phyloP scores from a whole-genome alignment of 2,888 invertebrate species.

The Hypolimnas misippus region DNA sequence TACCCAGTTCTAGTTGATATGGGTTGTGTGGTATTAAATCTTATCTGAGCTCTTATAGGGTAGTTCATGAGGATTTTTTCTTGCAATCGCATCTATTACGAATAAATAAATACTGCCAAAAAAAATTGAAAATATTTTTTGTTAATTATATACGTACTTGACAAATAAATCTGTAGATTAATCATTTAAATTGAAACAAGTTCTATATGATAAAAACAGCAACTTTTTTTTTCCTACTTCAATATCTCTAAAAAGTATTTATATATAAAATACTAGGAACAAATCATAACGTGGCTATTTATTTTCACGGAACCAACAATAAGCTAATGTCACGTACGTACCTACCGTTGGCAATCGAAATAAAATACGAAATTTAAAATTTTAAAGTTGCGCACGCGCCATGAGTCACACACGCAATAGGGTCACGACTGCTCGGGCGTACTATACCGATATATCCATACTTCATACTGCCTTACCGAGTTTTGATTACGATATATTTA shows the following conservation, averaged over 20 bases:
- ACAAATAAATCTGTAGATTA: too few relatives aligned
- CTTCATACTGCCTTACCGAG: constrained; percentile 62
- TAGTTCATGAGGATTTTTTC: too few relatives aligned
- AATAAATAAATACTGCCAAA: too few relatives aligned
- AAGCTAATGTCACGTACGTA: constrained; percentile 34
- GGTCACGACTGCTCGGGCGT: constrained; percentile 70
- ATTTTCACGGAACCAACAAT: constrained; percentile 30
- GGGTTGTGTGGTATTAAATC: too few relatives aligned
- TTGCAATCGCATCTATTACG: too few relatives aligned
- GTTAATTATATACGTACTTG: too few relatives aligned
- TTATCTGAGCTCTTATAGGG: too few relatives aligned
- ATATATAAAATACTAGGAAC: constrained; percentile 5
- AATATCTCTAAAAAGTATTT: background rate
- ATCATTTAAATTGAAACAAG: too few relatives aligned
- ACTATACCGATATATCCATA: constrained; percentile 56
- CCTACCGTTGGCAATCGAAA: constrained; percentile 50
- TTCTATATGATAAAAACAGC: too few relatives aligned
- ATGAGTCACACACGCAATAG: constrained; percentile 81
- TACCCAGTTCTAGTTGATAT: too few relatives aligned
- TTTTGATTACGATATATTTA: constrained; percentile 69
- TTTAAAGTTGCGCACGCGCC: constrained; percentile 76
- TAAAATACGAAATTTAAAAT: constrained; percentile 76
- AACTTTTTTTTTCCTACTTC: background rate
- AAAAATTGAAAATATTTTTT: too few relatives aligned
- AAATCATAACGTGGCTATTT: background rate